Evolutionary conservation across 2,797 vertebrate species (phyloP).

Genomic region (Rhynchotus rufescens): DNA sequence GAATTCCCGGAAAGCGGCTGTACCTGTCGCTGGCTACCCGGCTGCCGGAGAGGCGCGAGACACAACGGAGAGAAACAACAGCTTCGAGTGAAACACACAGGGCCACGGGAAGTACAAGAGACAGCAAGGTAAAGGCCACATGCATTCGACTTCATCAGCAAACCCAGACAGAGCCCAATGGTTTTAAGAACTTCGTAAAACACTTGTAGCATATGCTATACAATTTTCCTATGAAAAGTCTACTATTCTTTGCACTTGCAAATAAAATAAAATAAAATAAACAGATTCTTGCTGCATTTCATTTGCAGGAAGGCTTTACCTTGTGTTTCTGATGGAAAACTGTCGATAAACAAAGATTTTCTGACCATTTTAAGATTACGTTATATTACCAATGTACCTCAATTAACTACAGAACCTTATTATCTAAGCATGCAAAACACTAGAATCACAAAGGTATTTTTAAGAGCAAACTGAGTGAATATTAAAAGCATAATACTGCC

Average conservation of each 20-base stretch:
- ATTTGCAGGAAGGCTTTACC: background rate
- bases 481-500: background rate
- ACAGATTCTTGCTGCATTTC: background rate
- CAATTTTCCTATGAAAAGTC: background rate
- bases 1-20: slow-evolving; percentile 75
- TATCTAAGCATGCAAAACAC: background rate
- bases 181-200: background rate
- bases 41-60: slow-evolving; percentile 80
- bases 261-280: background rate
- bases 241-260: background rate
- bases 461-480: background rate
- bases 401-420: background rate
- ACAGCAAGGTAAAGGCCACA: background rate
- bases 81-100: slow-evolving; percentile 17
- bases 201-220: background rate
- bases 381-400: background rate
- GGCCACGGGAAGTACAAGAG: no score
- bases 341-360: background rate
- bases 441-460: background rate
- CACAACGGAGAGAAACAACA: slow-evolving; percentile 69
- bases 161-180: background rate
- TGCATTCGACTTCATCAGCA: background rate
- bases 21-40: slow-evolving; percentile 91
- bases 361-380: background rate
- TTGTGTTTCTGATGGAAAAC: background rate